A percentile compares a stretch with the other conserved stretches of the same genome.
These are phyloP conservation scores for Bovichtus diacanthus DNA, from an alignment of 2,797 vertebrate genomes.

Conservation along the genomic window DNA sequence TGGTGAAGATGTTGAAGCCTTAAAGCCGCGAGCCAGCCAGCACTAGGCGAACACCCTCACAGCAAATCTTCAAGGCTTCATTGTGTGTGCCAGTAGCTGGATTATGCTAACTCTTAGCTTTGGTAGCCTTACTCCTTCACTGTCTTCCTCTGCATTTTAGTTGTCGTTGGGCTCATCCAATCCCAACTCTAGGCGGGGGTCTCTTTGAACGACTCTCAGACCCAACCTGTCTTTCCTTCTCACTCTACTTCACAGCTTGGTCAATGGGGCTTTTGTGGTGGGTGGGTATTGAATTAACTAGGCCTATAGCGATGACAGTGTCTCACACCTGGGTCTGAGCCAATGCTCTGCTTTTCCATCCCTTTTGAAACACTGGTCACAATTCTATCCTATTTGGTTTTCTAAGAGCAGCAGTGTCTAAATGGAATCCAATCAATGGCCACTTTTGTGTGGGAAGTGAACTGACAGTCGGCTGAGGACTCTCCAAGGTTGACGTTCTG, in stretches of 20 bases:
- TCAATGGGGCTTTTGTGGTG: slow-evolving; percentile 76
- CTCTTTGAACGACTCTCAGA: slow-evolving; percentile 26
- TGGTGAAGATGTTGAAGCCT: slow-evolving; percentile 28
- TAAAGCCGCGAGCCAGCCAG: slow-evolving; percentile 32
- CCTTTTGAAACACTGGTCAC: slow-evolving; percentile 74
- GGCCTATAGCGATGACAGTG: slow-evolving; percentile 69
- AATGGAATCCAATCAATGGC: slow-evolving; percentile 71
- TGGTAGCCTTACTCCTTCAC: slow-evolving; percentile 17
- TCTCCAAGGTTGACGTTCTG: slow-evolving; percentile 46
- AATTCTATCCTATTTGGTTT: slow-evolving; percentile 75
- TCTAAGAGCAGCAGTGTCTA: slow-evolving; percentile 66
- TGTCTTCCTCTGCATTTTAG: slow-evolving; percentile 19
- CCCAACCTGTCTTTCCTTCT: slow-evolving; percentile 46
- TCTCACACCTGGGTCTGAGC: slow-evolving; percentile 59
- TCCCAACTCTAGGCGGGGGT: slow-evolving; percentile 16
- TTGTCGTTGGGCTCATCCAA: slow-evolving; percentile 15
- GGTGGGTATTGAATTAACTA: slow-evolving; percentile 73
- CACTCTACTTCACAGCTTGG: slow-evolving; percentile 57
- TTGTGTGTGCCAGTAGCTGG: slow-evolving; percentile 35
- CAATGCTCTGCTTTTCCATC: slow-evolving; percentile 63
- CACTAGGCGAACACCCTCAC: slow-evolving; percentile 36
- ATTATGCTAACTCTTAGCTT: slow-evolving; percentile 47
- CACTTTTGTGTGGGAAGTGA: slow-evolving; percentile 58
- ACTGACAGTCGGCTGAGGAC: slow-evolving; percentile 58
- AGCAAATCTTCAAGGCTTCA: slow-evolving; percentile 40